phyloP scores from a whole-genome alignment of 2,113 vertebrate species.

The Empidonax alnorum region DNA sequence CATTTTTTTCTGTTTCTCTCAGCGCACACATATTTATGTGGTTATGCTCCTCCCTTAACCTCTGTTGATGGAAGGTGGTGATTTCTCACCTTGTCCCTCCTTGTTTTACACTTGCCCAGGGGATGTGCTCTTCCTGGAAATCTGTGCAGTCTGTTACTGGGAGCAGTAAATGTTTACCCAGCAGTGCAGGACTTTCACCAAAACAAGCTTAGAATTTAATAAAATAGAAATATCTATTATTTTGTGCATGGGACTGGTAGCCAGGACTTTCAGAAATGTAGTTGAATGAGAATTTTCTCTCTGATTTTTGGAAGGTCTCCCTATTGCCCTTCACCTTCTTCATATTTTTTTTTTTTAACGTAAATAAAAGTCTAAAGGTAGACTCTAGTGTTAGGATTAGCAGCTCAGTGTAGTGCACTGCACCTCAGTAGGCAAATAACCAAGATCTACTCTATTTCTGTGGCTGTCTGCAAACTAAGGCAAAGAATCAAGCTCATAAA shows the following conservation, averaged over 20 bases:
- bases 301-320: neutral
- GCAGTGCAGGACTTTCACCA: neutral
- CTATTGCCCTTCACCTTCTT: neutral
- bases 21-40: neutral
- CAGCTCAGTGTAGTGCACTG: neutral
- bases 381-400: neutral
- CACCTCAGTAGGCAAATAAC: neutral
- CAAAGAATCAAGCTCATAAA: constrained; percentile 9
- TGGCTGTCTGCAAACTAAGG: neutral
- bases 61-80: neutral
- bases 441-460: neutral
- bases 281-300: neutral
- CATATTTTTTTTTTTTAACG: neutral
- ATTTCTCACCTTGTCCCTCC: neutral
- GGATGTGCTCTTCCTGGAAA: neutral
- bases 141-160: neutral
- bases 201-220: neutral
- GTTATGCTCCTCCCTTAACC: neutral
- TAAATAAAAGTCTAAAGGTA: neutral
- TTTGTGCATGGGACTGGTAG: neutral
- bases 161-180: neutral
- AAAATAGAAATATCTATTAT: neutral
- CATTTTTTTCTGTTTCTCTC: constrained; percentile 29
- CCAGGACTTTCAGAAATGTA: neutral
- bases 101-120: neutral